phyloP scores from a whole-genome alignment of 2,888 invertebrate species.

The Trissoscelio sp. region DNA sequence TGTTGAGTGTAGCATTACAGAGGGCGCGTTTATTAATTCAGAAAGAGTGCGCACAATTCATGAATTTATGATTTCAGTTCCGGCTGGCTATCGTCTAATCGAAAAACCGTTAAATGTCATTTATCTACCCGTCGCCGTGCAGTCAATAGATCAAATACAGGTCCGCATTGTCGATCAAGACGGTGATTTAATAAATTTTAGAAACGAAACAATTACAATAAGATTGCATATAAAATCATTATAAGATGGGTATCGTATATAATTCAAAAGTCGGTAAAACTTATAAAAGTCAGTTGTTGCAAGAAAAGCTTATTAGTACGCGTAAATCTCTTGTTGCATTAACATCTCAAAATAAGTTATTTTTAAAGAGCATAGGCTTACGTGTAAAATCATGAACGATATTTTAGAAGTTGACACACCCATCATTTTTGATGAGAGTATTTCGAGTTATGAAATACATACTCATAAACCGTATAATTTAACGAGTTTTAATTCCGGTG shows the following conservation, averaged over 20 bases:
- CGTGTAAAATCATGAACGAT: constrained; percentile 26
- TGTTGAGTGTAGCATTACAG: constrained; percentile 36
- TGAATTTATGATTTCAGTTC: constrained; percentile 23
- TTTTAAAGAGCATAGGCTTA: constrained; percentile 59
- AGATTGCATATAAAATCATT: constrained; percentile 60
- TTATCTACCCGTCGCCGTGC: constrained; percentile 67
- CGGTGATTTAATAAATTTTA: too few species aligned
- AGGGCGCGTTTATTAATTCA: constrained; percentile 15
- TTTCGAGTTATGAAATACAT: constrained; percentile 44
- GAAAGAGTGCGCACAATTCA: constrained; percentile 21
- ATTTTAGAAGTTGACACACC: neutral
- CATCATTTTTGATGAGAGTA: constrained; percentile 38
- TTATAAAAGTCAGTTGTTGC: neutral
- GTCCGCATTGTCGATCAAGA: constrained; percentile 69
- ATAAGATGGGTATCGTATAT: constrained; percentile 42
- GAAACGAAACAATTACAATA: too few species aligned
- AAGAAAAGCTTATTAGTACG: neutral
- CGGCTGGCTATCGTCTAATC: constrained; percentile 76
- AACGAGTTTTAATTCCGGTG: constrained; percentile 54
- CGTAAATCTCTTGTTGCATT: constrained; percentile 7
- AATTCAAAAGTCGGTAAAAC: neutral
- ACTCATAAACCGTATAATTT: constrained; percentile 35
- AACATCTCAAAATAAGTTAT: constrained; percentile 54
- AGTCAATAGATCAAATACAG: constrained; percentile 66
- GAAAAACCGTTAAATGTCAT: constrained; percentile 73